Evolutionary conservation across 2,888 invertebrate genomes (phyloP), one percentile per base, ranked within the genome.

Genomic region (Drosophila anceps): DNA sequence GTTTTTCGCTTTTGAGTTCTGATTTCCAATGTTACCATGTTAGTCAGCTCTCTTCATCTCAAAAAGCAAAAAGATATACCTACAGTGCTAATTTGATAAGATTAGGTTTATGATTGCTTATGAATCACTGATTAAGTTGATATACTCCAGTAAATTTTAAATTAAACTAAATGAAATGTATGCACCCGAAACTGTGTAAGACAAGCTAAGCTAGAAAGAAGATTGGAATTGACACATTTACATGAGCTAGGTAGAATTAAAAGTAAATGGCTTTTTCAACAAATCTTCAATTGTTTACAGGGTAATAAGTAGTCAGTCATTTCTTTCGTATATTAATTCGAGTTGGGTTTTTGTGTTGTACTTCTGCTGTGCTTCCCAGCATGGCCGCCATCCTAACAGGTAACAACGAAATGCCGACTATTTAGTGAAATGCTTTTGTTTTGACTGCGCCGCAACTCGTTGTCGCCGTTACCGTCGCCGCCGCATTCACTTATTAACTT

Each of bases 381-480:
- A 64, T 79, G 74, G 75, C 66, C 60, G 57, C 70, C 79, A 74
- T 77, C 66, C 67, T 76, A 77, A 70, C 80, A 70, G 77, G 77
- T 79, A 77, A 20, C 80, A 67, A 69, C 77, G 83, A 87, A 84
- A 83, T 88, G 87, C 68, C 63, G 78, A 67, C 73, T 86, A 78
- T 88, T 84, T 84, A 86, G 87, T 81, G 84, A 86, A 81, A 78
- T 86, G 81, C 84, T 76, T 83, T 75, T 77, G 89, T 86, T 71
- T 77, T 66, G 53, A 64, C 54, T 69, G 65, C 33, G 44, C 62
- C 57, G 41, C 67, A 72, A 46, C 62, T 53, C 39, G 62, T 66
- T 50, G 69, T 48, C 57, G 29, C 13, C 33, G 60, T 60, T 20
- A 50, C 29, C 3, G 69, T 41, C 20, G 35, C 29, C 5, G 33